Percentiles rank a stretch among this genome's conserved stretches.
phyloP scores from a whole-genome alignment of 2,113 vertebrate species.

The Chitala chitala region DNA sequence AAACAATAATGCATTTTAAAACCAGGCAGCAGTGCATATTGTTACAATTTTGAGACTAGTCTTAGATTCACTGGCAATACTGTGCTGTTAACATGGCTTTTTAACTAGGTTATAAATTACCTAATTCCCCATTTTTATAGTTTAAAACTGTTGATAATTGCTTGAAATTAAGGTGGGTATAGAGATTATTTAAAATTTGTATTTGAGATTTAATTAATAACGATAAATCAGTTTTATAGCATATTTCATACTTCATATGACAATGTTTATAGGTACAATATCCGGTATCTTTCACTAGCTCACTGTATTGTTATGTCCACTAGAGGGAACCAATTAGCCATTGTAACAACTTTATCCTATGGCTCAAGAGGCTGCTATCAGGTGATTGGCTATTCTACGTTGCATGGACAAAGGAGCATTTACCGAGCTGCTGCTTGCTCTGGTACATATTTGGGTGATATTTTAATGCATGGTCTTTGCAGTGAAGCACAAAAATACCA shows the following conservation, averaged over 20 bases:
- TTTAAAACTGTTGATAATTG: too few species aligned
- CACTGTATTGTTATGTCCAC: neutral
- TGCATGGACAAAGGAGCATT: neutral
- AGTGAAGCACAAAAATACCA: neutral
- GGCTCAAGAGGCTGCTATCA: neutral
- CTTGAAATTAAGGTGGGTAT: too few species aligned
- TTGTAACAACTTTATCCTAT: neutral
- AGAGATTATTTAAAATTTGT: too few species aligned
- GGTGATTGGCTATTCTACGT: conserved; percentile 6
- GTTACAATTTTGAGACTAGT: too few species aligned
- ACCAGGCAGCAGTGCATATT: too few species aligned
- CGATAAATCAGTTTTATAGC: neutral
- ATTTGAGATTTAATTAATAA: too few species aligned
- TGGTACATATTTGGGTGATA: neutral
- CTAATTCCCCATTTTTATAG: too few species aligned
- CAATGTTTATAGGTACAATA: neutral
- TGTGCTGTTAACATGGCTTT: too few species aligned
- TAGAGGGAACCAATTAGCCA: conserved; percentile 5
- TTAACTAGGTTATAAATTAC: too few species aligned
- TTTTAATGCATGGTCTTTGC: neutral
- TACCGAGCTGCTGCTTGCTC: neutral
- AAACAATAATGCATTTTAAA: too few species aligned
- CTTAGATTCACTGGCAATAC: too few species aligned
- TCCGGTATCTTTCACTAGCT: neutral
- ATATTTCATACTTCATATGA: neutral